Evolutionary conservation across 2,888 invertebrate genomes (phyloP), one percentile per base, ranked within the genome.

Genomic region (Protophormia terraenovae): DNA sequence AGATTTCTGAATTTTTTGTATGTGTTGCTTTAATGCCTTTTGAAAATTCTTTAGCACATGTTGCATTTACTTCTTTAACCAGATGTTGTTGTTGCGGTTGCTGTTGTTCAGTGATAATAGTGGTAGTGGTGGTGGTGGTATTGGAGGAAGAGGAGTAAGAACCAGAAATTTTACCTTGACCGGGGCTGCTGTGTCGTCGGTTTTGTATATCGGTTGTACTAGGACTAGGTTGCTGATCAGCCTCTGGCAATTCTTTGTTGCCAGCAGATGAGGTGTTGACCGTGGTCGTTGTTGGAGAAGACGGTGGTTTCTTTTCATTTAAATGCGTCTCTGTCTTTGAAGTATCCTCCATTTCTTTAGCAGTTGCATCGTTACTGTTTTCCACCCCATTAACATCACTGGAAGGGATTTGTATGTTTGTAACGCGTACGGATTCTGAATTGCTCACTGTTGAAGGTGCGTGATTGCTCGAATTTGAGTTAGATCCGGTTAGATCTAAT

Each of bases 401-500:
- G 10, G 60, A 22, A 19, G 71, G 41, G 1, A 76, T 50, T 73
- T 83, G 86, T 3, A 62, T 5, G 38, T 86, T 41, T 86, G 81
- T 35, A 55, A 86, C 64, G 27, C 87, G 66, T 53, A 86, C 58
- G 0, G 86, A 83, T 58, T 89, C 86, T 0, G 84, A 87, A 29
- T 88, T 91, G 82, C 91, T 90, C 24, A 89, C 87, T 6, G 88
- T 89, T 10, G 91, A 91, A 24, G 90, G 89, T 0, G 91, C 89
- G 85, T 90, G 90, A 67, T 91, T 90, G 87, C 92, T 92, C 1
- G 92, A 92, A 78, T 92, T 92, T n/a, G 92, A 92, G 80, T 92
- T 92, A 32, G 92, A 92, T 27, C 92, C 91, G 2, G 92, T 92
- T 50, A 92, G 86, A 87, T 92, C 93, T n/a, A 92, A 87, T 1